These are phyloP conservation scores for Merluccius polli DNA, from an alignment of 2,797 vertebrate species.

Conservation along the genomic window DNA sequence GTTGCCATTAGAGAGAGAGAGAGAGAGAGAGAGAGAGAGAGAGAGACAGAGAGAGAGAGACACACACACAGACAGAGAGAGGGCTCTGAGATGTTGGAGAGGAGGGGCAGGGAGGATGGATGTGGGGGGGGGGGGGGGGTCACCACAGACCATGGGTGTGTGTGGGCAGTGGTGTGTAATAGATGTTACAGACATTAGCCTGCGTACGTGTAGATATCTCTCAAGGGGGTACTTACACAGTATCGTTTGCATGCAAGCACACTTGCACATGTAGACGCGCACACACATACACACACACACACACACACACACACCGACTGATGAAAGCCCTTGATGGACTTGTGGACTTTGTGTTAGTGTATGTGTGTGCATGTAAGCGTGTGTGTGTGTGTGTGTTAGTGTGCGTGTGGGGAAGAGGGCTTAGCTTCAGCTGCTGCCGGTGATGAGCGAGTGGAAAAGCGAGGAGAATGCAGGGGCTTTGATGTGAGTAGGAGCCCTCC, in stretches of 20 bases:
- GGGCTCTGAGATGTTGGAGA: conserved; percentile 1
- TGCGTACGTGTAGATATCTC: conserved; percentile 11
- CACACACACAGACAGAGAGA: neutral
- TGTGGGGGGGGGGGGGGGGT: neutral
- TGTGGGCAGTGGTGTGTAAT: conserved; percentile 11
- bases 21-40: conserved; percentile 28
- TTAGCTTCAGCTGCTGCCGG: conserved; percentile 14
- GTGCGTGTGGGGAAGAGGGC: conserved; percentile 21
- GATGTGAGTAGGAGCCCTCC: conserved; percentile 31
- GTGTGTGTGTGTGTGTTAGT: neutral
- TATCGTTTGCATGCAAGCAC: neutral
- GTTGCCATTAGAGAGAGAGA: conserved; percentile 44
- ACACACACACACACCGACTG: neutral
- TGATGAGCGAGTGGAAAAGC: conserved; percentile 57
- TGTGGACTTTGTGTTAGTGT: neutral
- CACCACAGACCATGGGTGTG: neutral
- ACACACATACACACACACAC: neutral
- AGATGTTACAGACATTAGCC: conserved; percentile 17
- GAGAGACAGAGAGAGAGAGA: neutral
- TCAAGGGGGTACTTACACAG: neutral
- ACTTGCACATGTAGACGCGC: conserved; percentile 3
- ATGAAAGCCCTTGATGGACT: conserved; percentile 4
- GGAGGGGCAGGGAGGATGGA: no score
- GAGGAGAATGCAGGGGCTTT: conserved; percentile 45
- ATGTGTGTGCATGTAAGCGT: neutral